Evolutionary conservation across 2,888 invertebrate species (phyloP).

Genomic region (Pristionchus maxplancki): DNA sequence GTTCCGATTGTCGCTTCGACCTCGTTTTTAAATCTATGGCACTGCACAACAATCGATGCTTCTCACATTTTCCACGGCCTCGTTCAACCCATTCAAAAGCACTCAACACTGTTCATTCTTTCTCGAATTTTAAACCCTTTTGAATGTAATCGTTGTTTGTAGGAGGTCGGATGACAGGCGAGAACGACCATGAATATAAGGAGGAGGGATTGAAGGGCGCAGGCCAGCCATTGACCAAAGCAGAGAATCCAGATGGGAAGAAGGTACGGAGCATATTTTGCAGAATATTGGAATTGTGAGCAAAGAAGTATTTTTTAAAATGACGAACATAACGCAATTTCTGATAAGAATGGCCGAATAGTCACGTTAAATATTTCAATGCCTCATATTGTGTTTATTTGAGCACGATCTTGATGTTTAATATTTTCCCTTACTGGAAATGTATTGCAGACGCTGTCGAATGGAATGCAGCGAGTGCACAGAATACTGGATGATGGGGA

Average conservation of each 20-base stretch:
- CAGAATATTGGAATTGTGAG: no score
- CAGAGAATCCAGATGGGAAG: constrained; percentile 67
- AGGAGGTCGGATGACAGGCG: constrained; percentile 56
- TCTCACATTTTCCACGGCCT: background rate
- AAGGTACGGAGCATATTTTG: constrained; percentile 46
- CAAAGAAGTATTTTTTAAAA: no score
- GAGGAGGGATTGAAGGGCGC: constrained; percentile 64
- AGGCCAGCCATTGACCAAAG: constrained; percentile 67
- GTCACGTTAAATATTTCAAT: no score
- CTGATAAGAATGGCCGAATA: no score
- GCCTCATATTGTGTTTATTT: no score
- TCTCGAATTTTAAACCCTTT: background rate
- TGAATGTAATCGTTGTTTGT: background rate
- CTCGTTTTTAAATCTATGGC: background rate
- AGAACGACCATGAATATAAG: constrained; percentile 60
- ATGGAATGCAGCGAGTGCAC: constrained; percentile 72
- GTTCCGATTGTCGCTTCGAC: constrained; percentile 22
- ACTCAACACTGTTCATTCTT: background rate
- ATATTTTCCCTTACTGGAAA: background rate
- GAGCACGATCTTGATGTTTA: background rate
- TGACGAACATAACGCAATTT: no score
- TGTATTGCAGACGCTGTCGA: constrained; percentile 60
- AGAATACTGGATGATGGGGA: constrained; percentile 74
- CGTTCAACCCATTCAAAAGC: background rate
- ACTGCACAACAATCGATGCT: background rate